These are phyloP conservation scores for Saccopteryx leptura DNA, from an alignment of 2,113 vertebrate species.

Conservation along the genomic window DNA sequence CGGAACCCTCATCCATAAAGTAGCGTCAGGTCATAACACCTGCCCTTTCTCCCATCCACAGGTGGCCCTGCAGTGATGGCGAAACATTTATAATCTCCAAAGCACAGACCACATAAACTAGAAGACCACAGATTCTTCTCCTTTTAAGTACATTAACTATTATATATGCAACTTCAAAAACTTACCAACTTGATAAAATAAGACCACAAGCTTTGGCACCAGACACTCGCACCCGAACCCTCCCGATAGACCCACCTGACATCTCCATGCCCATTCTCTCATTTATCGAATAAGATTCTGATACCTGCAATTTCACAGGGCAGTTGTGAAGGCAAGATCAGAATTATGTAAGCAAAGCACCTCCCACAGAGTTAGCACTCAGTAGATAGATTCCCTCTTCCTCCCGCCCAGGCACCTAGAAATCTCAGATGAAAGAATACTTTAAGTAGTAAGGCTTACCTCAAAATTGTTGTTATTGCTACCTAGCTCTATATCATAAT, in stretches of 20 bases:
- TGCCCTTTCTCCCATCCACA: neutral
- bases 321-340: neutral
- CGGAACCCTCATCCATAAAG: neutral
- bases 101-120: neutral
- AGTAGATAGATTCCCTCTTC: neutral
- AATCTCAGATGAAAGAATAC: neutral
- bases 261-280: neutral
- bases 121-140: neutral
- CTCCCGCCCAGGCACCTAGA: neutral
- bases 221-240: neutral
- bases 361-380: neutral
- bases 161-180: neutral
- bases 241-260: too few species aligned
- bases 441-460: neutral
- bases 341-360: neutral
- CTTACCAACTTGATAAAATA: neutral
- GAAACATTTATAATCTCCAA: neutral
- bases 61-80: neutral
- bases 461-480: neutral
- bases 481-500: conserved; percentile 42
- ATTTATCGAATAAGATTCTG: neutral
- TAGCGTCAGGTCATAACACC: neutral
- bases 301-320: neutral
- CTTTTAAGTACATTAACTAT: neutral
- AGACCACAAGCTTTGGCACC: neutral